phyloP scores from a whole-genome alignment of 2,797 vertebrate genomes.

The Bradypodion ventrale region DNA sequence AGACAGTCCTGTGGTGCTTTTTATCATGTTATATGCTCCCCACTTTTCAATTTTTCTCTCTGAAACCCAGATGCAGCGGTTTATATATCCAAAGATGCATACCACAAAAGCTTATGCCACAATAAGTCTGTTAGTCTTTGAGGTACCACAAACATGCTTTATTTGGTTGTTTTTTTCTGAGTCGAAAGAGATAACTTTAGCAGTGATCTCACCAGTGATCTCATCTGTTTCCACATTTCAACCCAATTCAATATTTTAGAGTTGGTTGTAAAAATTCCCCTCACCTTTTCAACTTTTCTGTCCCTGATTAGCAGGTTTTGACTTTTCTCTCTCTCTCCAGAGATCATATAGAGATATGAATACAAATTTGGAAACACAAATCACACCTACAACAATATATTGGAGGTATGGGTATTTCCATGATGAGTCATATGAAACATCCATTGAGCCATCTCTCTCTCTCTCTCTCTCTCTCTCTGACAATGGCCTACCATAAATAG shows the following conservation, averaged over 20 bases:
- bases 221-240: not conserved
- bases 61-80: not conserved
- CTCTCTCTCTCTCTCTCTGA: not conserved
- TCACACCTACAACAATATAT: not conserved
- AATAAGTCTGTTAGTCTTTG: conserved; percentile 5
- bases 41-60: not conserved
- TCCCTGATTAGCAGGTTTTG: not conserved
- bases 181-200: not conserved
- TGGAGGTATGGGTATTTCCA: not conserved
- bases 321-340: not conserved
- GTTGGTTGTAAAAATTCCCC: not conserved
- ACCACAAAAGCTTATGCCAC: not conserved
- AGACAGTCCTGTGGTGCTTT: not conserved
- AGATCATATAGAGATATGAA: not conserved
- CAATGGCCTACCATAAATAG: conserved; percentile 28
- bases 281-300: too few relatives aligned
- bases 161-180: not conserved
- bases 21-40: too few relatives aligned
- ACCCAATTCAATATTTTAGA: not conserved
- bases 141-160: not conserved
- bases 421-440: conserved; percentile 24
- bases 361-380: not conserved
- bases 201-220: not conserved
- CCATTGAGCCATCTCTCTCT: not conserved
- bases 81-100: not conserved